phyloP scores from a whole-genome alignment of 2,797 vertebrate genomes.

The Pelodytes ibericus region DNA sequence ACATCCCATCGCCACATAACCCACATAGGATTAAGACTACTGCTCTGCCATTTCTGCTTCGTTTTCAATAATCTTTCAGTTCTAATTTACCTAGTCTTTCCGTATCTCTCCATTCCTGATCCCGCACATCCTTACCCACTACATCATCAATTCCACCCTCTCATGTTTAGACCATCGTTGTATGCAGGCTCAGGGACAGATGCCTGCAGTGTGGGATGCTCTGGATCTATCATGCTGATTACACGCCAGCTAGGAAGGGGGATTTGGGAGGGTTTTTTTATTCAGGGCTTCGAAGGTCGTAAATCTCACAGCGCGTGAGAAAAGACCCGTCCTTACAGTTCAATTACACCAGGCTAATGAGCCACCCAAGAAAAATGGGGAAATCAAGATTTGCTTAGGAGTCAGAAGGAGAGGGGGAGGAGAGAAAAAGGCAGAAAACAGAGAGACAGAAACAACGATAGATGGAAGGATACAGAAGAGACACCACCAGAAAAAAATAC shows the following conservation, averaged over 20 bases:
- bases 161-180: conserved; percentile 1
- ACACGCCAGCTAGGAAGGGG: conserved; percentile 40
- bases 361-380: conserved; percentile 53
- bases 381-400: conserved; percentile 36
- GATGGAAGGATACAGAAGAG: conserved; percentile 33
- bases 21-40: too few species aligned
- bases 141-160: conserved; percentile 21
- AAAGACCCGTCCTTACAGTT: conserved; percentile 54
- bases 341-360: conserved; percentile 55
- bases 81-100: background rate
- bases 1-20: too few species aligned
- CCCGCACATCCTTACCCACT: conserved; percentile 1
- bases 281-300: conserved; percentile 45
- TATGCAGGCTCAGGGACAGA: conserved; percentile 22
- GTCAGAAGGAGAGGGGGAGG: conserved; percentile 12
- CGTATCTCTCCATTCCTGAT: background rate
- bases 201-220: conserved; percentile 47
- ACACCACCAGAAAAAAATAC: background rate
- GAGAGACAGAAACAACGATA: conserved; percentile 21
- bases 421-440: conserved; percentile 30
- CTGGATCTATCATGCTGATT: conserved; percentile 45
- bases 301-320: conserved; percentile 51
- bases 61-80: background rate
- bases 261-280: conserved; percentile 44
- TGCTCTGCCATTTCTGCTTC: too few species aligned